Base-by-base conservation (phyloP, 30 jellyfish, hydroid and myxozoan genomes). In the Pelagia noctiluca region DNA sequence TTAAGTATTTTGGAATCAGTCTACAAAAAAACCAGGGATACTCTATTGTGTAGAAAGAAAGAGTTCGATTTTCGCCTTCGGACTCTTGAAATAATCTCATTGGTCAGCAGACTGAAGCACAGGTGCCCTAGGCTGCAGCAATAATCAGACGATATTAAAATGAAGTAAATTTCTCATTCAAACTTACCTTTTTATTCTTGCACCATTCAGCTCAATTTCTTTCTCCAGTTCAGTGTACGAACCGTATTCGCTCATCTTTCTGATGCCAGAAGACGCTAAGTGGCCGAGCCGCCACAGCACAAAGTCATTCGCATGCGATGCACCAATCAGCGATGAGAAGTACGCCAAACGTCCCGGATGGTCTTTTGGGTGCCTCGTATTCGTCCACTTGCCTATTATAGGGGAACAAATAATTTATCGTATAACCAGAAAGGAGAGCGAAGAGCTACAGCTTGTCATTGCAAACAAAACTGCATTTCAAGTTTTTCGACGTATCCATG, bases 211-310 rank as follows among this genome's bases (percentile, higher is more conserved):
- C 33, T 38, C 80, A 26, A 87, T 76, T 77, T 87, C 96, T 28
- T 35, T 76, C 1, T 64, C 52, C 38, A 87, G 72, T 2, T 75
- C 90, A n/a, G 75, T 31, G 16, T 47, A 32, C 1, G 96, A 87
- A 5, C 96, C 96, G 47, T 31, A 78, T 78, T 87, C 96, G 25
- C 96, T 87, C 96, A 87, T 87, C 35, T 67, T 65, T 28, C 89
- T 71, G 30, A 87, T 42, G 13, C 96, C 96, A 29, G 88, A 21
- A 7, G 91, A 75, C 22, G 96, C 96, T 8, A 54, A 57, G 31
- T 88, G 82, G 1, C 96, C 96, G n/a, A 72, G 21, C 31, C 96
- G 30, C 96, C 96, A 87, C 42, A 87, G 75, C 23, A 87, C 87
- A 53, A 87, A 76, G 54, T 87, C 96, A 35, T 68, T 64, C 24